Base-by-base conservation (phyloP, 2,888 invertebrate genomes). In the Callosobruchus maculatus region DNA sequence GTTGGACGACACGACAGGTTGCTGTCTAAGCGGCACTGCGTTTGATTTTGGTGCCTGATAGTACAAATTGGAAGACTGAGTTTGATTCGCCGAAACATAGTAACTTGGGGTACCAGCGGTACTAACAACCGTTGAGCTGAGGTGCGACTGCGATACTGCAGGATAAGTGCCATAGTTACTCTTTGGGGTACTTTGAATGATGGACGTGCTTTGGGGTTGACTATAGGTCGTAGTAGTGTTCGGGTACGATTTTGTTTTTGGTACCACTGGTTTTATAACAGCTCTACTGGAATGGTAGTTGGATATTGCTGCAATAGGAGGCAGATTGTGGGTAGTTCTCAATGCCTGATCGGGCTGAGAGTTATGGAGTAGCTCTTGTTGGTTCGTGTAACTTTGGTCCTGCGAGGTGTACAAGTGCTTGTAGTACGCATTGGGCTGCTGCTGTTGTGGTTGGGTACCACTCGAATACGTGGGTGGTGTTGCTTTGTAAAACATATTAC, bases 221-320 rank as follows among this genome's bases (percentile, higher is more conserved):
- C 26, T 76, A 79, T 71, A 76, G 73, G 70, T 78, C 70, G 76
- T 78, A 71, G 76, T 78, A 71, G 69, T 77, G 75, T 73, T 79
- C 70, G 74, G 77, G 70, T 68, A 73, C 22, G 78, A 72, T 22
- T 71, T 73, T 30, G 70, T 74, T 1, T 76, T 76, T 74, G 79
- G 76, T 76, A 83, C 79, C 20, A 76, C 73, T 21, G 83, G 79
- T 73, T 87, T 86, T 68, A 85, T 79, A 67, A 81, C 82, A 76
- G 78, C 84, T 79, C 88, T 84, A 81, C 84, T 88, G 78, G 88
- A 86, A 84, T 88, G 88, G 78, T 89, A 89, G 79, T 83, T 85
- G 30, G 89, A 88, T 21, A 89, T 82, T 0, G 88, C 86, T n/a
- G 88, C 89, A 68, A 89, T 89, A 0, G 89, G 89, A 22, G 90